phyloP scores from a whole-genome alignment of 2,113 vertebrate species.

The Archilochus colubris region DNA sequence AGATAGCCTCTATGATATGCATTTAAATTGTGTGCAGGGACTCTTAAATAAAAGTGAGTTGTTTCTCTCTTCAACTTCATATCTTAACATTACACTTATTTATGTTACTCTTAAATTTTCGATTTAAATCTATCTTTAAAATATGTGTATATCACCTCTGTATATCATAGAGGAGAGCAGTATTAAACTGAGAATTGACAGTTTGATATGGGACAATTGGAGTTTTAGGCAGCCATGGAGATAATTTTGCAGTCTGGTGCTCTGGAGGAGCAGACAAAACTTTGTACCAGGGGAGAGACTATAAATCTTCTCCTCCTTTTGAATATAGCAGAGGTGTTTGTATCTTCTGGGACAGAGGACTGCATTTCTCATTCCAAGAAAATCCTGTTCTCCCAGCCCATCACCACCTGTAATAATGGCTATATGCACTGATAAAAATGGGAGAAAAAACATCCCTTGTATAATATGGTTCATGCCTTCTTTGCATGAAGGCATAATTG shows the following conservation, averaged over 20 bases:
- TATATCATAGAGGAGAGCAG: neutral
- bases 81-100: conserved; percentile 9
- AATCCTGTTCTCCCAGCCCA: neutral
- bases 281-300: neutral
- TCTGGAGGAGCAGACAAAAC: neutral
- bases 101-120: conserved; percentile 27
- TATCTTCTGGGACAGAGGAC: neutral
- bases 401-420: neutral
- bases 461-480: neutral
- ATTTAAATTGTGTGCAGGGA: neutral
- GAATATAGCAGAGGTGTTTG: neutral
- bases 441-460: neutral
- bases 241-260: neutral
- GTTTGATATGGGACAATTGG: neutral
- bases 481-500: neutral
- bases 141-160: neutral
- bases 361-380: neutral
- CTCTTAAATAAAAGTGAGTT: neutral
- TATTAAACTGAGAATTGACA: neutral
- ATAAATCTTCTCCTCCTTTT: neutral
- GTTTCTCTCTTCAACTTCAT: conserved; percentile 6
- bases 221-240: neutral
- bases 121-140: conserved; percentile 3
- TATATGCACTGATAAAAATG: neutral
- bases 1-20: neutral